Evolutionary conservation across 2,113 vertebrate genomes (phyloP), one percentile per base, ranked within the genome.

Genomic region (Mirza zaza): DNA sequence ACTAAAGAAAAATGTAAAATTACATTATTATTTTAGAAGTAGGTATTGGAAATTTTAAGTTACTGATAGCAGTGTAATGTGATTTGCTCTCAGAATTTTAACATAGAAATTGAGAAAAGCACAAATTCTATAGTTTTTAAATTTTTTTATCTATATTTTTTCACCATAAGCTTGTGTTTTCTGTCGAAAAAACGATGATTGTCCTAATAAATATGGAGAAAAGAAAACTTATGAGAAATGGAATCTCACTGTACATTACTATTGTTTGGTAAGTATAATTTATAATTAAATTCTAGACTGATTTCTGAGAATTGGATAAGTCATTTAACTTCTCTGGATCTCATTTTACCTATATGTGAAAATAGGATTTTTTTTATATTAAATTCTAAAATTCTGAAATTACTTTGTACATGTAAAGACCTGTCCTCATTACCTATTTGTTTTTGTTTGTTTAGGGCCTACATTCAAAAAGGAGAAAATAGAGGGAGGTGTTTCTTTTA

Each of bases 191-290:
- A 96, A 95, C 93, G 99, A 99, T 75, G 98, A 99, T 87, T 99
- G 99, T 94, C 99, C 99, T 48, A 99, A 99, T 94, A 98, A 99
- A 96, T 99, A 99, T 85, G 99, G 99, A 71, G 99, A 99, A 92
- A 99, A 99, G 97, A 98, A 99, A 90, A 99, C 98, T 36, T 97
- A 99, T 8, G 92, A 98, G 71, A 98, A 99, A 57, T 98, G 99
- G 87, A 98, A 98, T 52, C 97, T 99, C 39, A 99, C 99, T 50
- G 98, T 99, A 88, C 99, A 99, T 98, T 99, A 99, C 97, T 99
- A 99, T 96, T 99, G 99, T 98, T 97, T 99, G 98, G 99, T 99
- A 95, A 99, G 99, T 98, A 96, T 79, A 45, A 86, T 87, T 71
- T 52, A 29, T 97, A 68, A 82, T 93, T 94, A 76, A 96, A 82